Evolutionary conservation across 2,888 invertebrate species (phyloP), one percentile per base, ranked within the genome.

Genomic region (Caenorhabditis sp.): DNA sequence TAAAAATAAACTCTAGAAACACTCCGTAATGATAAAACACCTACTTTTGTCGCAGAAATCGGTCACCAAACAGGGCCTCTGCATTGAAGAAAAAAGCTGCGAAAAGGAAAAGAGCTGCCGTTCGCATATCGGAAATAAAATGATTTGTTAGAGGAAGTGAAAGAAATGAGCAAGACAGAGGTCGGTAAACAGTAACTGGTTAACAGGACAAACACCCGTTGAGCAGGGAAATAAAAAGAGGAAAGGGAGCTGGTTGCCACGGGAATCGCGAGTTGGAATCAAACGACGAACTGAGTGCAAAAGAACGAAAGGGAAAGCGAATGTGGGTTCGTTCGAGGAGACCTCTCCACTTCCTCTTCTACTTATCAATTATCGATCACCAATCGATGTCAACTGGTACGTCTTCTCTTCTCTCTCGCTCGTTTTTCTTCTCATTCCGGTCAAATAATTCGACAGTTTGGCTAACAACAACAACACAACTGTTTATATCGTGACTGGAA

Each of bases 351-450:
- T 72, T 72, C 64, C 70, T 72, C 40, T n/a, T n/a, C 56, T 62
- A 47, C 37, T 72, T 47, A 47, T 72, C 58, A 65, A 44, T 22
- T 32, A 60, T 44, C 53, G 40, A 76, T 60, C 67, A n/a, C n/a
- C n/a, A 53, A 76, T 76, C 60, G 44, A 67, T 76, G 26, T n/a
- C 28, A 67, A 76, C 76, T 76, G 58, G 74, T 74, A 65, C 28
- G 32, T 58, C 60, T 60, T 51, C 65, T 55, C 44, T 50, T 40
- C n/a, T 60, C 37, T 53, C 22, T 58, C 22, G 20, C 32, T 20
- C 35, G 32, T 51, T 32, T 40, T 26, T 61, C 35, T 47, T 20
- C 50, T 20, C n/a, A 40, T 37, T 6, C 50, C 47, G 47, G 51
- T 50, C 44, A 47, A 22, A 18, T 20, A 32, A 20, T 51, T 58